Percentiles rank a stretch among this genome's conserved stretches.
These are phyloP conservation scores for Caenorhabditis auriculariae DNA, from an alignment of 2,888 invertebrate genomes.

Conservation along the genomic window DNA sequence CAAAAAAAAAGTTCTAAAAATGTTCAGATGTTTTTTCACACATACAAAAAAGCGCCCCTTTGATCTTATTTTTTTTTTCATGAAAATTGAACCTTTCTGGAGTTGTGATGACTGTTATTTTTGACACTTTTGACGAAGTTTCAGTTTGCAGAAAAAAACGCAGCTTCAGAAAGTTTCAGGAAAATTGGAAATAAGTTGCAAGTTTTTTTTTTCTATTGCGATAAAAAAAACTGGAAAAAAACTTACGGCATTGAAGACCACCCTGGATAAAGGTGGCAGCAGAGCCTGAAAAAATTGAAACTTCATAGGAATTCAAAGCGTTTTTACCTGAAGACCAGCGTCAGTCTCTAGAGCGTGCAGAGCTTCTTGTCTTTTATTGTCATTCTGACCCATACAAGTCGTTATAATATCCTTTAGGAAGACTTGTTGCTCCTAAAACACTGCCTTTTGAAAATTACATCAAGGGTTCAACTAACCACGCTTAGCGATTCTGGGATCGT, in stretches of 20 bases:
- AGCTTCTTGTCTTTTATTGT: constrained; percentile 28
- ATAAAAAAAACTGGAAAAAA: neutral
- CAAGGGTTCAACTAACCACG: constrained; percentile 7
- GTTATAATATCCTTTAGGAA: constrained; percentile 44
- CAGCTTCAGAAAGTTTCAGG: too few species aligned
- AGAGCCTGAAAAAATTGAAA: neutral
- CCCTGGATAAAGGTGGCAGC: constrained; percentile 1
- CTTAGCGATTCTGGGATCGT: constrained; percentile 19
- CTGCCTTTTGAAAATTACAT: neutral
- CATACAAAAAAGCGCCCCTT: too few species aligned
- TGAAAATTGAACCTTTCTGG: too few species aligned
- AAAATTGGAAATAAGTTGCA: too few species aligned
- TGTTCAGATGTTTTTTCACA: too few species aligned
- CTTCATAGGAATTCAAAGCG: neutral
- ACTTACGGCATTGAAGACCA: constrained; percentile 9
- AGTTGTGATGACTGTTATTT: too few species aligned
- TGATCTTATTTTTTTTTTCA: too few species aligned
- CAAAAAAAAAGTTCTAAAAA: too few species aligned
- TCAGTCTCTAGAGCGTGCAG: constrained; percentile 38
- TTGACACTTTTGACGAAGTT: too few species aligned
- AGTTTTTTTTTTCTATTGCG: neutral
- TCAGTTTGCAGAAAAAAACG: too few species aligned
- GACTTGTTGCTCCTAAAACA: constrained; percentile 38
- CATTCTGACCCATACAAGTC: constrained; percentile 40
- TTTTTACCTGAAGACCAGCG: constrained; percentile 42